Percentiles rank a stretch among this genome's conserved stretches.
These are phyloP conservation scores for Chymomyza amoena DNA, from an alignment of 2,888 invertebrate genomes.

Conservation along the genomic window DNA sequence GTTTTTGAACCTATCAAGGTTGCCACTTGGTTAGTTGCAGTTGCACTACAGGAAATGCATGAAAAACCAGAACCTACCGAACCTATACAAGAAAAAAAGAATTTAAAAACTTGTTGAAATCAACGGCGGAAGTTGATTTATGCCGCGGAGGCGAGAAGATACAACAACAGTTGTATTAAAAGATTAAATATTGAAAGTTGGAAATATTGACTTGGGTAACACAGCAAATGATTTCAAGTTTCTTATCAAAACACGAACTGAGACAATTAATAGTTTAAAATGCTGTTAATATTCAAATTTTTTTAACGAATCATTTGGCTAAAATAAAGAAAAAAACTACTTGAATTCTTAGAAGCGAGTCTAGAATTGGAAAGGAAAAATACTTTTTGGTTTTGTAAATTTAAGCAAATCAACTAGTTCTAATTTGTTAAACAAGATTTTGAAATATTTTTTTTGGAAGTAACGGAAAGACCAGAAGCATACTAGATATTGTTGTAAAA, in stretches of 20 bases:
- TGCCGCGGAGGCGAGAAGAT: constrained; percentile 48
- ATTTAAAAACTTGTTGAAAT: constrained; percentile 12
- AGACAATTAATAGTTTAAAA: not conserved
- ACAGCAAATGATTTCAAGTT: not conserved
- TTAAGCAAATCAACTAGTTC: not conserved
- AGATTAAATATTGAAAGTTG: not conserved
- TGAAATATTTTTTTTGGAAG: not conserved
- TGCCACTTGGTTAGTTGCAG: constrained; percentile 13
- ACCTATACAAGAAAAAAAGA: constrained; percentile 19
- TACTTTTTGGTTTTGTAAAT: not conserved
- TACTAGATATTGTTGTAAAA: not conserved
- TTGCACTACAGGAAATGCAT: constrained; percentile 56
- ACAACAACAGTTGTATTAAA: constrained; percentile 14
- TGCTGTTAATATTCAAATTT: not conserved
- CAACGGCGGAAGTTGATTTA: constrained; percentile 58
- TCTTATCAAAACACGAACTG: not conserved
- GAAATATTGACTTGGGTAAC: not conserved
- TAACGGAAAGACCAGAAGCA: not conserved
- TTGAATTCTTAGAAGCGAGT: not conserved
- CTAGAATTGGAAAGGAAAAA: not conserved
- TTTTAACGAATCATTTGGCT: not conserved
- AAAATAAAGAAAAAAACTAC: not conserved
- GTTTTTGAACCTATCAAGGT: constrained; percentile 52
- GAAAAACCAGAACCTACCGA: constrained; percentile 39
- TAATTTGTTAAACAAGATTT: not conserved